Base-by-base conservation (phyloP, 37 sponge, comb jelly and placozoan genomes). In the Spongilla lacustris region DNA sequence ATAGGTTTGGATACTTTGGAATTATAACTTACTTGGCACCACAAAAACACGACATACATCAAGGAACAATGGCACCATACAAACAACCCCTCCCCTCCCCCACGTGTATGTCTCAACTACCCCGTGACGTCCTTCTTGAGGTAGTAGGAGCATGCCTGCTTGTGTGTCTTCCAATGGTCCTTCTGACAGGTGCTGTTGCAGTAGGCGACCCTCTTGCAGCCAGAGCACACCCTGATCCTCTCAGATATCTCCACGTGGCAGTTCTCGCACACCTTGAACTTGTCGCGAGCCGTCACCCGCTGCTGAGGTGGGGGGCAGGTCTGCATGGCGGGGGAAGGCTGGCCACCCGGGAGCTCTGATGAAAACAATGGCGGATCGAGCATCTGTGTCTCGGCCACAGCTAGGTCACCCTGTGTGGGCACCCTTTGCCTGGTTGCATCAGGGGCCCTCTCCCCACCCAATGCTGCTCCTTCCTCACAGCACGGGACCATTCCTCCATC, bases 131-230 rank as follows among this genome's bases (percentile, higher is more conserved):
- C 85, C 67, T 85, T 85, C 81, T 75, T 90, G 35, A 74, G 34
- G 29, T 74, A 76, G 74, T 85, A 75, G 2, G 84, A 84, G 78
- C 90, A 92, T 0, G 49, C 71, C 36, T 89, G 89, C 83, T 94
- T 94, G 86, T 94, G 94, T 32, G 30, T 22, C 73, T 90, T 94
- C 94, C 94, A 94, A 70, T 90, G 87, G 2, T 77, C 78, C 68
- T 85, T 83, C 82, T 94, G 94, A 38, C 94, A 94, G 6, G 36
- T 24, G 32, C 13, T 37, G 80, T 90, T 90, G 71, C 94, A 94
- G 74, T 94, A 94, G 27, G 82, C 77, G 37, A 90, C 94, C 35
- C 71, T 77, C 82, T 85, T 87, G 67, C 94, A 94, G 0, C 83
- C 85, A 0, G 91, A 69, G 75, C 91, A 91, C 37, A 91, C 34